Evolutionary conservation across 2,113 vertebrate genomes (phyloP), one percentile per base, ranked within the genome.

Genomic region (Hemichromis elongatus): DNA sequence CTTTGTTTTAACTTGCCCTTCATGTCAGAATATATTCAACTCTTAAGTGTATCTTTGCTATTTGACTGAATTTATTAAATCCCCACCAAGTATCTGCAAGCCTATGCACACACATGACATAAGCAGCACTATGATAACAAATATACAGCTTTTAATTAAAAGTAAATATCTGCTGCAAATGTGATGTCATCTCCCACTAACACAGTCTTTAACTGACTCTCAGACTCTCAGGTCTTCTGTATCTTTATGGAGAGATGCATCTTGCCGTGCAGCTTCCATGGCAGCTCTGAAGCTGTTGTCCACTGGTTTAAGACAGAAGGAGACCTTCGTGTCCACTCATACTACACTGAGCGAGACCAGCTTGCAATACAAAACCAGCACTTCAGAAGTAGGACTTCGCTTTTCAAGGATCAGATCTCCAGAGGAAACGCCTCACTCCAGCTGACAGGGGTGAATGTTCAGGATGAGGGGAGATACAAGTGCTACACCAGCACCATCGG

Each of bases 351-450:
- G 1, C 0, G 0, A 0, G 93, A 97, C 83, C 95, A 95, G 4
- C 5, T 96, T 1, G 0, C 0, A 1, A 0, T 0, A 0, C 95
- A 97, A 89, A 5, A 91, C 5, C 0, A 0, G 0, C 1, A 0
- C n/a, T 97, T 94, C 87, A 93, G 1, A 26, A 12, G 9, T 40
- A 94, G 96, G 75, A 96, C 97, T 1, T 89, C 66, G 0, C 88
- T 96, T 84, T 96, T 96, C 79, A 19, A 24, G 0, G 16, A 93
- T n/a, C 80, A 94, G 80, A 91, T 96, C 63, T 6, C 0, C 5
- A 6, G 1, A 7, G 96, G 96, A 79, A 96, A 96, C 1, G 92
- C 94, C 11, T 96, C 96, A 1, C 95, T 97, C 26, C 81, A 21
- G 42, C 91, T 97, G 52, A 90, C 4, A 5, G 9, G 82, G 3